Evolutionary conservation across 2,113 vertebrate species (phyloP).

Genomic region (Hydropotes inermis): DNA sequence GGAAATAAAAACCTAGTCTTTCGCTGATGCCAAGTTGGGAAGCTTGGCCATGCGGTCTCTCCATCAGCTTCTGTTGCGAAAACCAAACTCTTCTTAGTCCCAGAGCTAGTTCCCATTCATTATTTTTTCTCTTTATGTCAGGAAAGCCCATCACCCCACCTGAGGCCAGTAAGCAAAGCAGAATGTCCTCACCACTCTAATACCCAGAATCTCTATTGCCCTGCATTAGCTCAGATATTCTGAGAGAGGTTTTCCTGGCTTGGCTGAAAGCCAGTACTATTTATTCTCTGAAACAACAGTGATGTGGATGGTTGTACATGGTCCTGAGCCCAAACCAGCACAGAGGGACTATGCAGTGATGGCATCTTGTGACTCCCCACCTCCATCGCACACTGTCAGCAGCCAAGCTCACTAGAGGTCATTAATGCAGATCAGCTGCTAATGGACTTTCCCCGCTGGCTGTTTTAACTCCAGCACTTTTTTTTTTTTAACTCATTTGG

Average conservation of each 20-base stretch:
- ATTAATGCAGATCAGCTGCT: conserved; percentile 55
- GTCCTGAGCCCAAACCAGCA: neutral
- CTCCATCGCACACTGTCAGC: neutral
- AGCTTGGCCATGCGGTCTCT: neutral
- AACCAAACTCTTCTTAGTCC: neutral
- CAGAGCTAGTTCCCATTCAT: neutral
- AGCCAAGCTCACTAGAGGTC: conserved; percentile 31
- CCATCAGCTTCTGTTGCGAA: neutral
- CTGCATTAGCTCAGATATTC: neutral
- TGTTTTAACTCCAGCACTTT: conserved; percentile 6
- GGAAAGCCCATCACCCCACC: neutral
- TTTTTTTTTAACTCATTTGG: conserved; percentile 60
- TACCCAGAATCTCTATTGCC: neutral
- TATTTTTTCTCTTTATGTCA: neutral
- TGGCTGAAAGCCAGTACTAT: neutral
- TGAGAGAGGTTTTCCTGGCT: neutral
- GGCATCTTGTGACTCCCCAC: neutral
- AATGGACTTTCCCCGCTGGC: conserved; percentile 41
- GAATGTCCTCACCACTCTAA: neutral
- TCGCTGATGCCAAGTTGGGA: neutral
- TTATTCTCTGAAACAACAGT: neutral
- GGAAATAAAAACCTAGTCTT: neutral
- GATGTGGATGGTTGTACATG: neutral
- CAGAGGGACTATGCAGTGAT: neutral
- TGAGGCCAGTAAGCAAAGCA: neutral